phyloP scores from a whole-genome alignment of 2,888 invertebrate genomes.

The Oscheius sp. region DNA sequence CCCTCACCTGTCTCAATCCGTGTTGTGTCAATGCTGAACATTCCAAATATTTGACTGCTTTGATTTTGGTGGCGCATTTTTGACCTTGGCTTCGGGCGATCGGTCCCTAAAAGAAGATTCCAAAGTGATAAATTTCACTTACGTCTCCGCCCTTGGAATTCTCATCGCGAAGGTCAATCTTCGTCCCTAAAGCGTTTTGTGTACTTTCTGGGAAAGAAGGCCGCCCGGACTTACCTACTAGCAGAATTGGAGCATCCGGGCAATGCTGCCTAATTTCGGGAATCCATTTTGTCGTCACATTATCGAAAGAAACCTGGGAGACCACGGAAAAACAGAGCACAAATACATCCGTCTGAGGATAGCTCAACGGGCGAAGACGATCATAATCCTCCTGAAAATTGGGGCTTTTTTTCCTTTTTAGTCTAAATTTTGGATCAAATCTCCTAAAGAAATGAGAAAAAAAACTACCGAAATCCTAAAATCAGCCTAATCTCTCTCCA shows the following conservation, averaged over 20 bases:
- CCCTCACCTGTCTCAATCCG: constrained; percentile 84
- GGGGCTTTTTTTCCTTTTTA: not conserved
- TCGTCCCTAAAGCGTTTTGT: constrained; percentile 80
- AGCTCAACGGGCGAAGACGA: constrained; percentile 90
- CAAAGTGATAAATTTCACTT: not conserved
- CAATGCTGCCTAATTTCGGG: constrained; percentile 99
- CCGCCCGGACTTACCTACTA: constrained; percentile 82
- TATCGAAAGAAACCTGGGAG: constrained; percentile 98
- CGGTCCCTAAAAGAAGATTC: constrained; percentile 76
- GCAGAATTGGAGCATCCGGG: constrained; percentile 96
- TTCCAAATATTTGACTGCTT: constrained; percentile 98
- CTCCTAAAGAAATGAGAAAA: not conserved
- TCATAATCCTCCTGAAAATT: constrained; percentile 78
- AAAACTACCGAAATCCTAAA: no score
- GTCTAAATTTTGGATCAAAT: not conserved
- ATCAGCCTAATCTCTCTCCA: no score
- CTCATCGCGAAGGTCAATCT: constrained; percentile 97
- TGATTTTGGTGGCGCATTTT: constrained; percentile 88
- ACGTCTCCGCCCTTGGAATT: constrained; percentile 21
- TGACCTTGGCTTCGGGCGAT: constrained; percentile 96
- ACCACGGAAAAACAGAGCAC: constrained; percentile 99
- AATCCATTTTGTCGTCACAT: constrained; percentile 99
- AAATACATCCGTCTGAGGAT: constrained; percentile 98
- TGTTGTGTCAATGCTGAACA: constrained; percentile 98
- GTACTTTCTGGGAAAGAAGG: not conserved